Percentiles rank a stretch among this genome's conserved stretches.
phyloP scores from a whole-genome alignment of 1,140 invertebrate genomes.

The Hyposmocoma kahamanoa region DNA sequence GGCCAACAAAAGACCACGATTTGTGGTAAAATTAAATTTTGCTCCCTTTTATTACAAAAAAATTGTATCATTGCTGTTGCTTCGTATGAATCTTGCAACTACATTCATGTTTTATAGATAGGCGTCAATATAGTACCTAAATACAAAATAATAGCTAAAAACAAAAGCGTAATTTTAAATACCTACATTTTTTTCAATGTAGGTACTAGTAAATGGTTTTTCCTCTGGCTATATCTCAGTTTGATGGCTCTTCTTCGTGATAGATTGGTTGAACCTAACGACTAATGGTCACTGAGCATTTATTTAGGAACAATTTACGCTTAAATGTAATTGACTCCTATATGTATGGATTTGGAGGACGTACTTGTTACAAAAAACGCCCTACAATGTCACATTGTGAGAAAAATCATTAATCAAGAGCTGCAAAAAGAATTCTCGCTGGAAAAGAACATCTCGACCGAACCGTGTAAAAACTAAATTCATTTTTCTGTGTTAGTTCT shows the following conservation, averaged over 20 bases:
- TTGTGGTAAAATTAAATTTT: background rate
- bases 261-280: too few species aligned
- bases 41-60: too few species aligned
- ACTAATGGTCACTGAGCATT: background rate
- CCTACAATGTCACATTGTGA: conserved; percentile 36
- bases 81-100: too few species aligned
- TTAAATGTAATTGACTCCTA: conserved; percentile 29
- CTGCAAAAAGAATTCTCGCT: conserved; percentile 33
- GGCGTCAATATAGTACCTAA: too few species aligned
- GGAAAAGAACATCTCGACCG: conserved; percentile 22
- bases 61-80: too few species aligned
- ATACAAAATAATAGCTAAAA: too few species aligned
- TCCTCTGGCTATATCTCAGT: too few species aligned
- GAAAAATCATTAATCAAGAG: conserved; percentile 56
- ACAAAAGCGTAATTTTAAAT: too few species aligned
- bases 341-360: conserved; percentile 23
- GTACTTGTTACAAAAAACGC: conserved; percentile 19
- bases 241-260: too few species aligned
- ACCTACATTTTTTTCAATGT: too few species aligned
- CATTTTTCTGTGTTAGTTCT: conserved; percentile 19
- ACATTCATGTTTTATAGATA: too few species aligned
- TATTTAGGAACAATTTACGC: background rate
- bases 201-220: too few species aligned
- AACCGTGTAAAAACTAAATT: conserved; percentile 30
- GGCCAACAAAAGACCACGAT: background rate